A percentile compares a stretch with the other conserved stretches of the same genome.
Evolutionary conservation across 2,888 invertebrate species (phyloP).

Genomic region (Phania funesta): DNA sequence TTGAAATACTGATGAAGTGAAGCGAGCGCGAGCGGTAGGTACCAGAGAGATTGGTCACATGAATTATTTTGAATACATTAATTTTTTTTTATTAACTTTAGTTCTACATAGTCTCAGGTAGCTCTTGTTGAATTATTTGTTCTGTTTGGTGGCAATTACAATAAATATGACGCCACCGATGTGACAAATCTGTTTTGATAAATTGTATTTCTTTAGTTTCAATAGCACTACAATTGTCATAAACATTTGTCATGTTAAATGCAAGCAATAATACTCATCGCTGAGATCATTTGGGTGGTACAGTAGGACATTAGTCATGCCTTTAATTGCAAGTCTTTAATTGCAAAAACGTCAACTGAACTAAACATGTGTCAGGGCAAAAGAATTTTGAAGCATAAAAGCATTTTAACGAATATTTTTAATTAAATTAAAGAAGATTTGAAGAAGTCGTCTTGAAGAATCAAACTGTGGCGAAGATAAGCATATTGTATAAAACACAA

Average conservation of each 20-base stretch:
- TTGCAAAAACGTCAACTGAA: background rate
- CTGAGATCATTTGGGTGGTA: slow-evolving; percentile 27
- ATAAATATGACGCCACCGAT: slow-evolving; percentile 31
- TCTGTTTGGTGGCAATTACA: background rate
- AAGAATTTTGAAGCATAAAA: background rate
- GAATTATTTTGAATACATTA: slow-evolving; percentile 13
- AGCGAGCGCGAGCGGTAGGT: background rate
- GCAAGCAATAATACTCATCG: slow-evolving; percentile 19
- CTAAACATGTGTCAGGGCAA: background rate
- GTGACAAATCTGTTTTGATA: slow-evolving; percentile 37
- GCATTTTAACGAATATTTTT: no score
- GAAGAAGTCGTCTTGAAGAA: no score
- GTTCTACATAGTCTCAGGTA: background rate
- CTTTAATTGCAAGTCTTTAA: background rate
- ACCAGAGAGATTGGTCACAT: background rate
- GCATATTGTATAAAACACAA: no score
- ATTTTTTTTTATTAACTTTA: background rate
- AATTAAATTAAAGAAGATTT: no score
- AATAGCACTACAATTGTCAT: slow-evolving; percentile 16
- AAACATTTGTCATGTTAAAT: slow-evolving; percentile 23
- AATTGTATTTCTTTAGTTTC: slow-evolving; percentile 27
- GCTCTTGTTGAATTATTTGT: background rate
- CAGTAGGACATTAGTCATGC: background rate
- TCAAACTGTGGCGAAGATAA: no score
- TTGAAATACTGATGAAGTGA: background rate